These are phyloP conservation scores for Eueremaeus valkanovi DNA, from an alignment of 2,888 invertebrate species.

Conservation along the genomic window DNA sequence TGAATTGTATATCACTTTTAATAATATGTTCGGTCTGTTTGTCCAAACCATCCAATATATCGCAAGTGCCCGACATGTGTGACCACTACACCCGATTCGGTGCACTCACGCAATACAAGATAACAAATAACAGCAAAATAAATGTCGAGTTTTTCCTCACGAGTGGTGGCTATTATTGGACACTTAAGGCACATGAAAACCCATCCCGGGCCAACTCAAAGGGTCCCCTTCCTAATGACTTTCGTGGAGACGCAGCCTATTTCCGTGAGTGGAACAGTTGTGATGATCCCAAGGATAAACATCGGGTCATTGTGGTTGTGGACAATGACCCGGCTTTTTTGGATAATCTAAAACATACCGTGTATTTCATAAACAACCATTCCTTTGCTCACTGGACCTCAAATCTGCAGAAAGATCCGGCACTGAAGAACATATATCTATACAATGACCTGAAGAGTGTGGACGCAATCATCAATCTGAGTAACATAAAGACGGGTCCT, in stretches of 20 bases:
- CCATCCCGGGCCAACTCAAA: neutral
- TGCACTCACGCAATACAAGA: neutral
- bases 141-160: neutral
- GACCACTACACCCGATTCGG: neutral
- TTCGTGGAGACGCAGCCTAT: neutral
- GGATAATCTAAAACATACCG: neutral
- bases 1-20: no score
- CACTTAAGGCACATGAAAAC: neutral
- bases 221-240: neutral
- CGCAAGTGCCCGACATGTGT: neutral
- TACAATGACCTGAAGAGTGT: neutral
- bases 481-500: conserved; percentile 3
- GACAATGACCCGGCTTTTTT: neutral
- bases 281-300: neutral
- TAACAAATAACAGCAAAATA: no score
- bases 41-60: no score
- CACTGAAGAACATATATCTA: neutral
- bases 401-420: neutral
- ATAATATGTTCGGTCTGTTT: no score
- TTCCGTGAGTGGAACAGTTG: neutral
- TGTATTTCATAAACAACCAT: neutral
- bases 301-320: neutral
- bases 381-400: neutral
- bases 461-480: conserved; percentile 9
- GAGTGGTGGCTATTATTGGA: conserved; percentile 17